Evolutionary conservation across 2,113 vertebrate genomes (phyloP).

Genomic region (Steatornis caripensis): DNA sequence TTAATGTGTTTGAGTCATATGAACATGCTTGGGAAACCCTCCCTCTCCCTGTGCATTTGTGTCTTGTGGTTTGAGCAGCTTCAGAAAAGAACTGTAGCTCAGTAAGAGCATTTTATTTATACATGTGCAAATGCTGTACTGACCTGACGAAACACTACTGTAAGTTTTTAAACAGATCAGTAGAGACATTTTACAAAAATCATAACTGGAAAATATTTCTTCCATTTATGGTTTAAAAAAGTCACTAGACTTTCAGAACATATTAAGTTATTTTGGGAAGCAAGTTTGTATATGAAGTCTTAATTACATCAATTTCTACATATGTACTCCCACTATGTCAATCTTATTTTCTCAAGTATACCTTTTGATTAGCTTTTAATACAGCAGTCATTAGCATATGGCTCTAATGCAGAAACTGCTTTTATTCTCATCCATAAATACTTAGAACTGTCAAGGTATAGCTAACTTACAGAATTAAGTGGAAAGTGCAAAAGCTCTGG

Average conservation of each 20-base stretch:
- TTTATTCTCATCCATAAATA: background rate
- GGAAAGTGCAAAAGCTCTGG: background rate
- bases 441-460: background rate
- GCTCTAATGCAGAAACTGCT: background rate
- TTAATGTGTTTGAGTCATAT: background rate
- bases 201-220: background rate
- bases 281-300: background rate
- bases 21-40: background rate
- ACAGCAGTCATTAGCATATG: background rate
- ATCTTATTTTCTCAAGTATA: background rate
- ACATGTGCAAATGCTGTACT: background rate
- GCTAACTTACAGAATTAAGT: background rate
- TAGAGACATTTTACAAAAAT: background rate
- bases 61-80: background rate
- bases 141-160: background rate
- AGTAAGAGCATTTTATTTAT: background rate
- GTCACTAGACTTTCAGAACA: background rate
- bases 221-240: background rate
- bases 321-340: background rate
- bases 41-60: background rate
- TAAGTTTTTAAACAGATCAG: background rate
- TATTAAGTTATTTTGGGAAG: background rate
- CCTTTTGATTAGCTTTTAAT: background rate
- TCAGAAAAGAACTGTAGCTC: background rate
- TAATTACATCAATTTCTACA: background rate